Evolutionary conservation across 2,888 invertebrate species (phyloP), one percentile per base, ranked within the genome.

Genomic region (Stenichneumon culpator): DNA sequence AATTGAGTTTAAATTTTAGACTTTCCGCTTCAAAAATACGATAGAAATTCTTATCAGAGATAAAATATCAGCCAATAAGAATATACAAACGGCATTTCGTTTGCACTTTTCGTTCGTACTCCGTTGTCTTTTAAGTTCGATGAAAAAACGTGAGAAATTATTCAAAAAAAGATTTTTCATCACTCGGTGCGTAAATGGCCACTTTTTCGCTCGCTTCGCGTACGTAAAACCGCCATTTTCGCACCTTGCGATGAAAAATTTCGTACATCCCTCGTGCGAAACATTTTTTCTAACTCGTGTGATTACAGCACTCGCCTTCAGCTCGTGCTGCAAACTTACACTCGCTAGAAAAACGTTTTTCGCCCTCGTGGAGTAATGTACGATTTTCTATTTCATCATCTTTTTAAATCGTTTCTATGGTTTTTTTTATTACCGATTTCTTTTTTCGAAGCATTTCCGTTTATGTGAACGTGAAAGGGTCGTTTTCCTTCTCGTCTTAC

Each of bases 381-480:
- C n/a, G n/a, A n/a, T n/a, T n/a, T 25, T 25, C 16, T 39, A 14
- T 22, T 25, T 39, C 11, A 25, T 16, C 22, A 47, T 68, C 9
- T 44, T 68, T 22, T 44, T 6, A 16, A 44, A 25, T 68, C 44
- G 25, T 68, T 68, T 16, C 44, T 11, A 47, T 14, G 1, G 16
- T 25, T 19, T 16, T 52, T 74, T 52, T 39, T 52, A 32, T 39
- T 11, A 54, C 74, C 47, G 11, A 22, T 36, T 54, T 25, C 9
- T 67, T 28, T 68, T 36, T 72, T 57, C 44, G 5, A 60, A 65
- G 65, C 65, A 67, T 28, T 52, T 52, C 6, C 28, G 19, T 22
- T 65, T 44, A 50, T 69, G 22, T 25, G 72, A 54, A 44, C 50
- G 65, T 60, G 60, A 77, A 77, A 84, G 74, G 70, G 57, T 67